Base-by-base conservation (phyloP, 2,888 invertebrate genomes). In the Drosophila kuntzei region DNA sequence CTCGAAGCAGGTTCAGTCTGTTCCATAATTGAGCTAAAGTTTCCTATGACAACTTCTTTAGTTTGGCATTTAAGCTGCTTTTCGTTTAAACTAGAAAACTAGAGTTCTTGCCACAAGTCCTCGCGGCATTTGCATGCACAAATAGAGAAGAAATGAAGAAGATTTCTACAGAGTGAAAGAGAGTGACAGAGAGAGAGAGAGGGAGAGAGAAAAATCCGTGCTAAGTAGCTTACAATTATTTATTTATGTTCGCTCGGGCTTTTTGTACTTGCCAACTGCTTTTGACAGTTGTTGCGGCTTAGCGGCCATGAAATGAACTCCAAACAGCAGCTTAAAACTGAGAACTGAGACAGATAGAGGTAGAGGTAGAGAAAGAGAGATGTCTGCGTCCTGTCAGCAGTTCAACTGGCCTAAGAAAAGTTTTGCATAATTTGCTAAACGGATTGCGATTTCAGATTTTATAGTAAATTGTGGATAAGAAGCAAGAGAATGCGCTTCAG, bases 181-280 rank as follows among this genome's bases (percentile, higher is more conserved):
- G 20, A 7, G 3, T 32, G n/a, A 22, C 1, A 25, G 14, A 50
- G 4, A 18, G 27, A 36, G 22, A 11, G 14, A 36, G 25, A 8
- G 25, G 25, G 36, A 22, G 25, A 7, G 55, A 44, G 43, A 78
- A 43, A 41, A 29, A 41, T 50, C 29, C 53, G 37, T 58, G 49
- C 54, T 79, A 81, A 81, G 81, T 71, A 77, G 81, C 81, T 81
- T 81, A 81, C 81, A 81, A 81, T 81, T 81, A 81, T 81, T 81
- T 81, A 81, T 81, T 81, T 81, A 81, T 73, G 71, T 79, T 76
- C 47, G 64, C 43, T 46, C 43, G 58, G 66, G 39, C 50, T 74
- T 78, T 71, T 34, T 49, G 62, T 61, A 39, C 41, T 68, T 76
- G 25, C 41, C 59, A 68, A 62, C 62, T 67, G 70, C 57, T 76